Base-by-base conservation (phyloP, 2,797 vertebrate species). In the Paedocypris micromegethes region DNA sequence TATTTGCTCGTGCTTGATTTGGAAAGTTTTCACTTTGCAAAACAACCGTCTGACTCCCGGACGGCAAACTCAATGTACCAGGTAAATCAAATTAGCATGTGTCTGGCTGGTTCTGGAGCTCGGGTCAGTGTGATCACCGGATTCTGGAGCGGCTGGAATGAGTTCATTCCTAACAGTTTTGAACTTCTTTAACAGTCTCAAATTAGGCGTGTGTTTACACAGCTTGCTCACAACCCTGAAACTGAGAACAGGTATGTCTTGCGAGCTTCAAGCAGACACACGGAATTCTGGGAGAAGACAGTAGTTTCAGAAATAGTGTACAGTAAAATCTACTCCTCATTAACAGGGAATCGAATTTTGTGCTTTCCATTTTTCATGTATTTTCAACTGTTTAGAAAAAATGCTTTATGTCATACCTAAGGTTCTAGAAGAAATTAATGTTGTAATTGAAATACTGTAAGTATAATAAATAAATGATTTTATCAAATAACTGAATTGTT, bases 1-100 rank as follows among this genome's bases (percentile, higher is more conserved):
- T 74, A 72, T 73, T 71, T 80, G 80, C 72, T 69, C 66, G 44
- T 4, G 74, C 61, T 57, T 66, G 68, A 74, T 74, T 74, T 76
- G 62, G 23, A 78, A 78, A 69, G 50, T 45, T 58, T 72, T 55
- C 54, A 55, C 72, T 69, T 68, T 66, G 65, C 7, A 0, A 42
- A 66, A 53, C n/a, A 2, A 48, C 51, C 48, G 1, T 2, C 3
- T 3, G 54, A 39, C 54, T 59, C 40, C 59, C 64, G 23, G 49
- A 55, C 3, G 39, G 62, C 39, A 50, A 50, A 9, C 59, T 50
- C 55, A 65, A 53, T 58, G 64, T 56, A 54, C 60, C 72, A 64
- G 58, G 68, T 66, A 48, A 68, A 62, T 74, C 60, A 70, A 58
- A 75, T 74, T 63, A 74, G 58, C 59, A 51, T 69, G 6, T 6